Percentiles rank a stretch among this genome's conserved stretches.
phyloP scores from a whole-genome alignment of 2,797 vertebrate species.

The Enteromius viviparus region DNA sequence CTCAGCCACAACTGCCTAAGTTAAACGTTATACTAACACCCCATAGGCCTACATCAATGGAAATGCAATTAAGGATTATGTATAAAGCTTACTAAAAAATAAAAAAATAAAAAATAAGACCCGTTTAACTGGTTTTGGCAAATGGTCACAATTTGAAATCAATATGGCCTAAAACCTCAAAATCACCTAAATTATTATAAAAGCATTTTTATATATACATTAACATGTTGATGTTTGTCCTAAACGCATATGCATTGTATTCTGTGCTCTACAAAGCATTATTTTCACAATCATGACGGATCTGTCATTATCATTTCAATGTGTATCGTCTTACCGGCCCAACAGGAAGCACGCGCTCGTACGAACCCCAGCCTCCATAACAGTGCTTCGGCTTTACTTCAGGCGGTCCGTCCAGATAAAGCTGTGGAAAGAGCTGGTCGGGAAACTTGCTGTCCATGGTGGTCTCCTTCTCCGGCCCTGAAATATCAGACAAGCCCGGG shows the following conservation, averaged over 20 bases:
- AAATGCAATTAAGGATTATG: not conserved
- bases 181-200: not conserved
- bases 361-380: slow-evolving; percentile 68
- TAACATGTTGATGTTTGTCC: too few relatives aligned
- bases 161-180: not conserved
- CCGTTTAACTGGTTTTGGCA: too few relatives aligned
- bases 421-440: slow-evolving; percentile 68
- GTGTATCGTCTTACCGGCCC: not conserved
- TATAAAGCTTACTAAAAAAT: too few relatives aligned
- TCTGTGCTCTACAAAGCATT: not conserved
- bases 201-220: not conserved
- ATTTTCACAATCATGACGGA: too few relatives aligned
- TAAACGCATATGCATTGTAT: not conserved
- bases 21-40: too few relatives aligned
- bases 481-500: not conserved
- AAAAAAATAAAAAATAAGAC: too few relatives aligned
- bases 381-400: not conserved
- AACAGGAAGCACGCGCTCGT: slow-evolving; percentile 37
- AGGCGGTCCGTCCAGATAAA: slow-evolving; percentile 69
- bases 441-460: slow-evolving; percentile 72
- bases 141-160: not conserved
- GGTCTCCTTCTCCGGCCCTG: not conserved
- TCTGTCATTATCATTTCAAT: not conserved
- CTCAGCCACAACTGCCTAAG: too few relatives aligned
- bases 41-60: not conserved